Percentiles rank a stretch among this genome's conserved stretches.
Conservation (phyloP, 2,113 vertebrate species). For the Glaucidium brasilianum region DNA sequence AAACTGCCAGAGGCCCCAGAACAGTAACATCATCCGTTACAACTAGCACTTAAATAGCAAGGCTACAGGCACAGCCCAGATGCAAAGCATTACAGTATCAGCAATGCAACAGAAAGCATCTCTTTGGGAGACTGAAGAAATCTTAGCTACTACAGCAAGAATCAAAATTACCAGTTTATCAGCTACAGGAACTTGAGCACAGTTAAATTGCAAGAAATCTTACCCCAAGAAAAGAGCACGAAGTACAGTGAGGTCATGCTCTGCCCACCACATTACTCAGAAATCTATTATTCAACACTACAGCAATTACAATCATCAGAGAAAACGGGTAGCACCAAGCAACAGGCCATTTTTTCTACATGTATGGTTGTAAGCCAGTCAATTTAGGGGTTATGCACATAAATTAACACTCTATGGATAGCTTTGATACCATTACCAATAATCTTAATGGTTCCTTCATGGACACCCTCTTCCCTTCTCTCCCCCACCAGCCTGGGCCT, state of each 20-base stretch:
- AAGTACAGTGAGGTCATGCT: background rate
- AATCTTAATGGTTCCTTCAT: background rate
- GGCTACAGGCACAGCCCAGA: background rate
- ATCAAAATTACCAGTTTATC: background rate
- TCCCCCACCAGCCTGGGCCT: background rate
- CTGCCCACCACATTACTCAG: background rate
- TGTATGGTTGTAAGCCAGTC: background rate
- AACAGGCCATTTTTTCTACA: background rate
- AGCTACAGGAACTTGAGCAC: background rate
- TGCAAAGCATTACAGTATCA: background rate
- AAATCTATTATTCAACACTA: background rate
- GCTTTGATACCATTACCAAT: background rate
- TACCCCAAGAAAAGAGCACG: background rate
- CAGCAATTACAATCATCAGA: background rate
- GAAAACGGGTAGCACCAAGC: background rate
- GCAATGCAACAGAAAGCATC: background rate
- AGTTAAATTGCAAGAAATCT: background rate
- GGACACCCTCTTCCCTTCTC: background rate
- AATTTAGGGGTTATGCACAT: background rate
- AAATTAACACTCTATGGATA: background rate
- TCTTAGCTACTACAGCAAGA: background rate
- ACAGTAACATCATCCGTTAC: background rate
- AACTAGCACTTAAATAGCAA: background rate
- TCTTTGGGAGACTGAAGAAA: background rate
- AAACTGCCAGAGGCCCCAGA: background rate